A percentile compares a stretch with the other conserved stretches of the same genome.
phyloP scores from a whole-genome alignment of 2,797 vertebrate genomes.

The Anguilla anguilla region DNA sequence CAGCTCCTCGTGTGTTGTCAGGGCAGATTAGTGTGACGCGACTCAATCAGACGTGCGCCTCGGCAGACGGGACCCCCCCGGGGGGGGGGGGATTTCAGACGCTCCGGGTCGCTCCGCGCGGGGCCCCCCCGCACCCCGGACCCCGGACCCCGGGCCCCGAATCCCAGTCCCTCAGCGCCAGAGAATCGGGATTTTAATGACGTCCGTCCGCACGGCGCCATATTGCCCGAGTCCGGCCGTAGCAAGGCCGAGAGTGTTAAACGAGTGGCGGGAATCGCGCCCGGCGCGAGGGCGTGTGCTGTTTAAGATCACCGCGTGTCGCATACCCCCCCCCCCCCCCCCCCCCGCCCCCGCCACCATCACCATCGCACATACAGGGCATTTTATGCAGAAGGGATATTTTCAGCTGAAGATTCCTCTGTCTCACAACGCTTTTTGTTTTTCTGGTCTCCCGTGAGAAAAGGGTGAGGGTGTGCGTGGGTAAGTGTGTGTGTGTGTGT shows the following conservation, averaged over 20 bases:
- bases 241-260: constrained; percentile 31
- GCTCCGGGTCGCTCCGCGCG: constrained; percentile 61
- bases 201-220: constrained; percentile 62
- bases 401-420: constrained; percentile 59
- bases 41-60: constrained; percentile 87
- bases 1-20: constrained; percentile 86
- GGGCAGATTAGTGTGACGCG: constrained; percentile 77
- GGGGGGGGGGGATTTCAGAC: constrained; percentile 82
- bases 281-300: background rate
- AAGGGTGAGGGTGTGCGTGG: background rate
- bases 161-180: constrained; percentile 49
- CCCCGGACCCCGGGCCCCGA: constrained; percentile 24
- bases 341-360: too few relatives aligned
- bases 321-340: background rate
- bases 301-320: background rate
- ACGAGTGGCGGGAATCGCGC: background rate
- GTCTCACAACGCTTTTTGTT: background rate
- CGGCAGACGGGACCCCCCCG: constrained; percentile 79
- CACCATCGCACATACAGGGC: constrained; percentile 66
- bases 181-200: constrained; percentile 66
- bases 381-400: constrained; percentile 66
- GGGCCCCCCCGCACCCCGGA: background rate
- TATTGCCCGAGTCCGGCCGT: constrained; percentile 39
- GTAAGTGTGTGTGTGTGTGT: background rate
- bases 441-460: background rate